Conservation (phyloP, 2,113 vertebrate species). For the Regulus satrapa region DNA sequence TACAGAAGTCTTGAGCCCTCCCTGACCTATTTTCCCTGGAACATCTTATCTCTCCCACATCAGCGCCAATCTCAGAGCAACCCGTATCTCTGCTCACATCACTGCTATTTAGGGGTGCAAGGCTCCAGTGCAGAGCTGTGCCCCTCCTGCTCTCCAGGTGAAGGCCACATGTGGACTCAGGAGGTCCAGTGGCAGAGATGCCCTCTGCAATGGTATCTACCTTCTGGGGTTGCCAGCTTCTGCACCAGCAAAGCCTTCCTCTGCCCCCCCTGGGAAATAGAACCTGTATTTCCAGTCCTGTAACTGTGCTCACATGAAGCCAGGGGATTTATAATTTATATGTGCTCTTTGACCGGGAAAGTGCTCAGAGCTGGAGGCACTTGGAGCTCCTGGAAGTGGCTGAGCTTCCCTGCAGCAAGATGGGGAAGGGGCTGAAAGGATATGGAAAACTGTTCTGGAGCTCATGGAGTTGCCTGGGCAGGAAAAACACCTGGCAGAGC, state of each 20-base stretch:
- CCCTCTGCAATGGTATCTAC: background rate
- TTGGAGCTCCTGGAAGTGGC: accelerated
- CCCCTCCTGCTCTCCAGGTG: accelerated
- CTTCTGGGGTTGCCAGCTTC: accelerated
- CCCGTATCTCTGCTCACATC: accelerated
- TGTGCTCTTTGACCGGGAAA: background rate
- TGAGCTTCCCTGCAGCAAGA: background rate
- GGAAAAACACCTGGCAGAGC: background rate
- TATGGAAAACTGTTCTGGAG: accelerated
- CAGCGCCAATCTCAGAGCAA: background rate
- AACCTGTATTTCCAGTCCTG: conserved; percentile 66
- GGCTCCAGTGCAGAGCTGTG: background rate
- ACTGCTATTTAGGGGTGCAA: accelerated
- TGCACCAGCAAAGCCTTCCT: background rate
- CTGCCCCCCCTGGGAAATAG: background rate
- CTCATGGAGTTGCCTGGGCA: accelerated
- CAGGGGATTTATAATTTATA: background rate
- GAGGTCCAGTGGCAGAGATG: background rate
- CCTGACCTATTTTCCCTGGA: background rate
- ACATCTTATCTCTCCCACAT: accelerated
- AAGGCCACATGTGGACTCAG: accelerated
- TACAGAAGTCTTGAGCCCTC: background rate
- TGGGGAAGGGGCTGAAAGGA: background rate
- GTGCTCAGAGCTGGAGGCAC: background rate
- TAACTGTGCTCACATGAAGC: background rate